A percentile compares a stretch with the other conserved stretches of the same genome.
phyloP scores from a whole-genome alignment of 23 tunicate species.

The Oikopleura dioica region DNA sequence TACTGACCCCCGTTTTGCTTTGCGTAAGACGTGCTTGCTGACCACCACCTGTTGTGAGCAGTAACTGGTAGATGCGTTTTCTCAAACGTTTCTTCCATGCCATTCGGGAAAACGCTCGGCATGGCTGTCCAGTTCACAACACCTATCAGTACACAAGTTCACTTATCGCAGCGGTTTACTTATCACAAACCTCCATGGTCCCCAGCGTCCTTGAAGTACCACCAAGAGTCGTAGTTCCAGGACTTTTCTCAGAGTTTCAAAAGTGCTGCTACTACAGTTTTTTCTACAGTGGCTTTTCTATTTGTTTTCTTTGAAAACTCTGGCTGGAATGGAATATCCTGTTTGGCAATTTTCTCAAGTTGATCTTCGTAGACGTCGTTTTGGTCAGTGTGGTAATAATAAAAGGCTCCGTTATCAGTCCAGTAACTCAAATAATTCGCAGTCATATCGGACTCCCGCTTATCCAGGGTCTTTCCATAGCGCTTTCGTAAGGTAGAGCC shows the following conservation, averaged over 20 bases:
- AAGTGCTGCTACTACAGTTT: not conserved
- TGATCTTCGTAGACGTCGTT: not conserved
- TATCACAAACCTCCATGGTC: not conserved
- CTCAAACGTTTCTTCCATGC: slow-evolving; percentile 31
- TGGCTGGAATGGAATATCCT: no score
- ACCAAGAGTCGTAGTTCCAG: not conserved
- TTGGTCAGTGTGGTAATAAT: slow-evolving; percentile 1
- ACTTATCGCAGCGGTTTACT: not conserved
- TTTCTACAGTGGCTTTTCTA: not conserved
- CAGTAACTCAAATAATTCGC: slow-evolving; percentile 60
- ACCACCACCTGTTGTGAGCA: slow-evolving; percentile 83
- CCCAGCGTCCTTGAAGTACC: not conserved
- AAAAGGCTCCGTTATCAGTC: slow-evolving; percentile 45
- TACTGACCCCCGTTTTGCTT: slow-evolving; percentile 53
- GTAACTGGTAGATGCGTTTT: slow-evolving; percentile 33
- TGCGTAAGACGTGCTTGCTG: slow-evolving; percentile 54
- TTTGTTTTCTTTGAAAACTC: no score
- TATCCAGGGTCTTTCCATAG: slow-evolving; percentile 26
- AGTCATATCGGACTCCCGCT: slow-evolving; percentile 35
- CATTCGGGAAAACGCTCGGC: slow-evolving; percentile 46
- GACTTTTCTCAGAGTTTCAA: not conserved
- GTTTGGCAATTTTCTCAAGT: not conserved
- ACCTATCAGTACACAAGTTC: no score
- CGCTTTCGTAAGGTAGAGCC: slow-evolving; percentile 8
- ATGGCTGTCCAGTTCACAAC: slow-evolving; percentile 63